phyloP scores from a whole-genome alignment of 1,140 invertebrate genomes.

The Camponotus pennsylvanicus region DNA sequence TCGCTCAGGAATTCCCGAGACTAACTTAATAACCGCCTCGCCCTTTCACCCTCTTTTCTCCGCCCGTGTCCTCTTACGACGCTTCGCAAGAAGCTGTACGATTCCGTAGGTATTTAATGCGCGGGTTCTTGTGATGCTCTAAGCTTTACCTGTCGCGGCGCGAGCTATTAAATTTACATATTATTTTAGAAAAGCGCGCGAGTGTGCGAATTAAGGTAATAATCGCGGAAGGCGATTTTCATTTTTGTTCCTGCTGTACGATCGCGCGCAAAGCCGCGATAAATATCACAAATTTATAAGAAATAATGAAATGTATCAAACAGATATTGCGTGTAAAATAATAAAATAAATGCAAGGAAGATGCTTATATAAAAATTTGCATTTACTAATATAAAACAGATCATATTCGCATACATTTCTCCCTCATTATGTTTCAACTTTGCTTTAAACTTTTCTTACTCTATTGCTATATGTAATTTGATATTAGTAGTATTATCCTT shows the following conservation, averaged over 20 bases:
- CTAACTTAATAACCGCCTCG: constrained; percentile 83
- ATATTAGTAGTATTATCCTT: neutral
- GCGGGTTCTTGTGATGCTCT: neutral
- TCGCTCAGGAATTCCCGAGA: constrained; percentile 77
- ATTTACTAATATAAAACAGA: neutral
- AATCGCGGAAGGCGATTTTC: constrained; percentile 5
- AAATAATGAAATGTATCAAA: neutral
- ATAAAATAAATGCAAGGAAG: neutral
- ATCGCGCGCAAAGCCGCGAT: neutral
- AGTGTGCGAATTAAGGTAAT: constrained; percentile 51
- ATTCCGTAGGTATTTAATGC: constrained; percentile 67
- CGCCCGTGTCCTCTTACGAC: constrained; percentile 14
- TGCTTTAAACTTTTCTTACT: neutral
- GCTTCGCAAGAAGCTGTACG: constrained; percentile 17
- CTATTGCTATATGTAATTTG: neutral
- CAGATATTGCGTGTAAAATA: neutral
- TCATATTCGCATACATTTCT: too few relatives aligned
- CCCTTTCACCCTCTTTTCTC: constrained; percentile 65
- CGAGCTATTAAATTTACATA: constrained; percentile 56
- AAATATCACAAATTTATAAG: constrained; percentile 9
- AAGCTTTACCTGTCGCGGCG: constrained; percentile 37
- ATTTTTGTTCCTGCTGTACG: neutral
- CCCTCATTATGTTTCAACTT: neutral
- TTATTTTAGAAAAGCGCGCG: constrained; percentile 45
- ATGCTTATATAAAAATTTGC: neutral